Evolutionary conservation across 2,113 vertebrate species (phyloP), one percentile per base, ranked within the genome.

Genomic region (Megaptera novaeangliae): DNA sequence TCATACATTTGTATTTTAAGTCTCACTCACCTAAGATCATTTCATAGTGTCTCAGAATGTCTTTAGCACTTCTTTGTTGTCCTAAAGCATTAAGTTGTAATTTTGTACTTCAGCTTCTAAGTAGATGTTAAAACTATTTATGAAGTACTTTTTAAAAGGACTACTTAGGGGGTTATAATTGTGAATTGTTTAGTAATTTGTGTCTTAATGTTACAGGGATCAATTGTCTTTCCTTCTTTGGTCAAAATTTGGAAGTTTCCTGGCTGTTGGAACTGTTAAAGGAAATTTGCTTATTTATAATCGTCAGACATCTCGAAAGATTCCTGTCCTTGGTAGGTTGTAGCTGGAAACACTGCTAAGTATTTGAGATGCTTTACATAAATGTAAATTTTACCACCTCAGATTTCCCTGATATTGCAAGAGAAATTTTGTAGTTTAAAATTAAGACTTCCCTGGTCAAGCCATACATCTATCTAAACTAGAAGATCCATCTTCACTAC

Each of bases 211-310:
- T 98, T 98, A 81, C 94, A 99, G 99, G 98, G 99, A 99, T 98
- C 98, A 99, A 88, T 99, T 99, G 99, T 99, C 99, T 95, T 99
- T 99, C 91, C 97, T 99, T 89, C 96, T 99, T 74, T 99, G 99
- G 99, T 99, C 99, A 97, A 99, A 99, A 98, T 98, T 98, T 20
- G 99, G 99, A 93, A 98, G 99, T 25, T 97, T 99, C 72, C 98
- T 99, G 98, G 99, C 99, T 91, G 99, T 99, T 77, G 99, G 99
- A 94, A 99, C 99, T 92, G 97, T 99, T 14, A 99, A 99, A 98
- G 99, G 99, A 99, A 99, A 99, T 97, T 98, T 99, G 94, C 99
- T 99, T 63, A 99, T 99, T 98, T 99, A 99, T 98, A 99, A 99
- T 97, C 99, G 98, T 94, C 99, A 99, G 98, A 99, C 99, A 14